phyloP scores from a whole-genome alignment of 2,797 vertebrate genomes.

The Sparus aurata region DNA sequence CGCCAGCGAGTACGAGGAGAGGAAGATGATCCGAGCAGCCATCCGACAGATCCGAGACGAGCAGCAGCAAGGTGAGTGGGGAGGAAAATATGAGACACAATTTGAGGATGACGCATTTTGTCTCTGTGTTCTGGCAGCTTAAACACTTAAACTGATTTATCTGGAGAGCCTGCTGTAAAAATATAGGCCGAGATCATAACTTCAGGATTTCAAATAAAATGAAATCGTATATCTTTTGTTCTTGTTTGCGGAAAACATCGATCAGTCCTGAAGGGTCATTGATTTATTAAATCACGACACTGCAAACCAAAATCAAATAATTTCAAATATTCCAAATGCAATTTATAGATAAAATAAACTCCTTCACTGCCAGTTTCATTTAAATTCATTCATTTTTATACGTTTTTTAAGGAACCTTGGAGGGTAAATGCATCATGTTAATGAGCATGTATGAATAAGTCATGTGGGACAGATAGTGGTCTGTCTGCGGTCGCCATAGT shows the following conservation, averaged over 20 bases:
- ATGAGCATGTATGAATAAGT: background rate
- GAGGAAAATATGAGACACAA: background rate
- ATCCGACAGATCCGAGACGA: slow-evolving; percentile 93
- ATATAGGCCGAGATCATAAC: background rate
- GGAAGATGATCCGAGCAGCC: slow-evolving; percentile 94
- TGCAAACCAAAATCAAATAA: background rate
- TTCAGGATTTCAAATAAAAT: background rate
- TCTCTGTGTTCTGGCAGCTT: background rate
- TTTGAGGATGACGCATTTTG: background rate
- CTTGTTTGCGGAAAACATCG: background rate
- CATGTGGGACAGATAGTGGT: background rate
- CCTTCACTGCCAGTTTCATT: background rate
- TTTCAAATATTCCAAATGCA: no score
- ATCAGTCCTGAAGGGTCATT: background rate
- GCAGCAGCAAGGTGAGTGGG: slow-evolving; percentile 89
- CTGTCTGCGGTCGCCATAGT: slow-evolving; percentile 38
- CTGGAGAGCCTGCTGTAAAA: background rate
- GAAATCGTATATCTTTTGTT: background rate
- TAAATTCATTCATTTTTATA: background rate
- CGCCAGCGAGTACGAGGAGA: slow-evolving; percentile 92
- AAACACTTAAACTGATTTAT: background rate
- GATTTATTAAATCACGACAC: background rate
- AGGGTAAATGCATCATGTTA: background rate
- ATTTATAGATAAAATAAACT: slow-evolving; percentile 7
- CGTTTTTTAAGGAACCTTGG: background rate